Percentiles rank a stretch among this genome's conserved stretches.
These are phyloP conservation scores for Zeuzera pyrina DNA, from an alignment of 2,888 invertebrate species.

Conservation along the genomic window DNA sequence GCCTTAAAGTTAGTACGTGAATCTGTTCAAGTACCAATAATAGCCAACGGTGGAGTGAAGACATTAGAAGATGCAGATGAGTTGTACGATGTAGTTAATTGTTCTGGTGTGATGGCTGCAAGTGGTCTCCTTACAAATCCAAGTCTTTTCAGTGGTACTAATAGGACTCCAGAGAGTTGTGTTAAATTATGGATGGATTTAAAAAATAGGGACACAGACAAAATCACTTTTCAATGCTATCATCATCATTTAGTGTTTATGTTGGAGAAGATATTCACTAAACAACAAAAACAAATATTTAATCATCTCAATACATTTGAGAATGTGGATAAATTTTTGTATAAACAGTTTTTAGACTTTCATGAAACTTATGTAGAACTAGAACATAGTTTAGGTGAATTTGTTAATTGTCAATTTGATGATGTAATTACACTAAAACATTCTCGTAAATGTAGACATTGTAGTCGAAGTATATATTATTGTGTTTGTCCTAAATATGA, in stretches of 20 bases:
- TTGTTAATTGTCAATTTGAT: conserved; percentile 47
- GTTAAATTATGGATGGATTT: conserved; percentile 87
- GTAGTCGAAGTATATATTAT: conserved; percentile 48
- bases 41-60: conserved; percentile 94
- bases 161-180: conserved; percentile 81
- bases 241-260: conserved; percentile 98
- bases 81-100: conserved; percentile 78
- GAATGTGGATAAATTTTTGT: conserved; percentile 80
- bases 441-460: conserved; percentile 51
- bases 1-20: conserved; percentile 82
- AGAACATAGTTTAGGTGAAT: conserved; percentile 32
- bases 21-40: conserved; percentile 83
- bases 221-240: conserved; percentile 85
- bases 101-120: conserved; percentile 94
- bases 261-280: conserved; percentile 87
- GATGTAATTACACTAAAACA: conserved; percentile 55
- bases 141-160: conserved; percentile 84
- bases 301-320: conserved; percentile 81
- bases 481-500: conserved; percentile 53
- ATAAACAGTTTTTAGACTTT: conserved; percentile 64
- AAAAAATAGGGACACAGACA: conserved; percentile 73
- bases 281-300: conserved; percentile 81
- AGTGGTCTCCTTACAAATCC: conserved; percentile 94
- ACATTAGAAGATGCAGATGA: conserved; percentile 79
- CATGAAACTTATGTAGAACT: conserved; percentile 31